A percentile compares a stretch with the other conserved stretches of the same genome.
Conservation (phyloP, 1,140 invertebrate genomes). For the Papilio aristodemus region DNA sequence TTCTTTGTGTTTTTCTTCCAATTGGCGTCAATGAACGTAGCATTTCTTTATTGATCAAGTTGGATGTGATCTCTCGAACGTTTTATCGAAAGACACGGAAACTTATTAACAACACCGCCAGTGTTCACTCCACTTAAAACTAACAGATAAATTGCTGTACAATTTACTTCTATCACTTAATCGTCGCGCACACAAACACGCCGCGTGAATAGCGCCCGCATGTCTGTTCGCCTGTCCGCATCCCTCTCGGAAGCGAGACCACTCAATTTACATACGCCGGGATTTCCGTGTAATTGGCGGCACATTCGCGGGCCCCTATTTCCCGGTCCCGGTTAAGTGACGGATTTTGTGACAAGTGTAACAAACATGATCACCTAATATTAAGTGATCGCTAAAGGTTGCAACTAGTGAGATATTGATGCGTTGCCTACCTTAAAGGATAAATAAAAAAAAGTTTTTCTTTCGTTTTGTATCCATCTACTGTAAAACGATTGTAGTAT, state of each 20-base stretch:
- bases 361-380: no score
- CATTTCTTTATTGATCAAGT: not conserved
- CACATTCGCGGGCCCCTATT: slow-evolving; percentile 18
- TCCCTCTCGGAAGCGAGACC: slow-evolving; percentile 52
- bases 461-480: no score
- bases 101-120: slow-evolving; percentile 6
- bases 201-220: slow-evolving; percentile 53
- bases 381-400: no score
- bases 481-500: no score
- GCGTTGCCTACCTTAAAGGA: no score
- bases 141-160: slow-evolving; percentile 62
- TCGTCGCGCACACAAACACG: slow-evolving; percentile 37
- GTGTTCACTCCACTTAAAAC: slow-evolving; percentile 40
- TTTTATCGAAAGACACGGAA: slow-evolving; percentile 12
- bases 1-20: no score
- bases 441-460: no score
- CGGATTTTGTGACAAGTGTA: no score
- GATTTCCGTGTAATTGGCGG: slow-evolving; percentile 19
- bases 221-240: slow-evolving; percentile 51
- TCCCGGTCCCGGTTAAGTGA: not conserved
- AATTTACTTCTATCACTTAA: slow-evolving; percentile 56
- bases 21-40: no score
- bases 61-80: no score
- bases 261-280: slow-evolving; percentile 52
- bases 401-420: no score